Percentiles rank a stretch among this genome's conserved stretches.
Conservation (phyloP, 1,140 invertebrate species). For the Drosophila ercepeae region DNA sequence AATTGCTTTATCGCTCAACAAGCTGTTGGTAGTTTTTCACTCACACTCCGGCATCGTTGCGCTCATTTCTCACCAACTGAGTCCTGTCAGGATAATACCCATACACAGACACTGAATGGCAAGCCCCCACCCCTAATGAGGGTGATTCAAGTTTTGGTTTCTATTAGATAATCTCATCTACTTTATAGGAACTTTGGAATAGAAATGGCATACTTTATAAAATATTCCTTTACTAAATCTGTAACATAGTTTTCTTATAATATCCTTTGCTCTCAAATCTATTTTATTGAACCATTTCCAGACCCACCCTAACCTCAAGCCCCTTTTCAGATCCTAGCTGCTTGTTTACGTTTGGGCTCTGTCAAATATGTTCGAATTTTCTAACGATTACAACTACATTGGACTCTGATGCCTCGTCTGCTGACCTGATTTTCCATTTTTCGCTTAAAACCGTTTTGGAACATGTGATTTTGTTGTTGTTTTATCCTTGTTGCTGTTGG, state of each 20-base stretch:
- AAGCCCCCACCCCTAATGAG: neutral
- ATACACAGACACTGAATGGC: neutral
- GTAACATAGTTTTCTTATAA: neutral
- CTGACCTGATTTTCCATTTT: slow-evolving; percentile 79
- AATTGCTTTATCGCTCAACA: slow-evolving; percentile 81
- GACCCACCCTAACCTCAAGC: slow-evolving; percentile 29
- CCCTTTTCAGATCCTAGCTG: slow-evolving; percentile 7
- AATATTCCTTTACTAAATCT: no score
- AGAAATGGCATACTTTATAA: no score
- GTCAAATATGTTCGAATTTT: slow-evolving; percentile 83
- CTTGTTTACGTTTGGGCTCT: slow-evolving; percentile 78
- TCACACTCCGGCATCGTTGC: slow-evolving; percentile 19
- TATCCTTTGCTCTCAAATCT: neutral
- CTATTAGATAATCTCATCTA: no score
- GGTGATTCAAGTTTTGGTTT: neutral
- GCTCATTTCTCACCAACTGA: slow-evolving; percentile 68
- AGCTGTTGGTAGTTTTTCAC: slow-evolving; percentile 69
- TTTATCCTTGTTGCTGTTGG: slow-evolving; percentile 46
- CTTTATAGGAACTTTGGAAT: no score
- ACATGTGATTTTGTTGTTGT: slow-evolving; percentile 60
- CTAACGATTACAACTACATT: slow-evolving; percentile 79
- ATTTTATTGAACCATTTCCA: neutral
- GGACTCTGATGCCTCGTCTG: slow-evolving; percentile 6
- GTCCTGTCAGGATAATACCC: slow-evolving; percentile 53
- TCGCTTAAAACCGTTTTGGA: slow-evolving; percentile 46